Evolutionary conservation across 2,888 invertebrate genomes (phyloP), one percentile per base, ranked within the genome.

Genomic region (Chorisops tibialis): DNA sequence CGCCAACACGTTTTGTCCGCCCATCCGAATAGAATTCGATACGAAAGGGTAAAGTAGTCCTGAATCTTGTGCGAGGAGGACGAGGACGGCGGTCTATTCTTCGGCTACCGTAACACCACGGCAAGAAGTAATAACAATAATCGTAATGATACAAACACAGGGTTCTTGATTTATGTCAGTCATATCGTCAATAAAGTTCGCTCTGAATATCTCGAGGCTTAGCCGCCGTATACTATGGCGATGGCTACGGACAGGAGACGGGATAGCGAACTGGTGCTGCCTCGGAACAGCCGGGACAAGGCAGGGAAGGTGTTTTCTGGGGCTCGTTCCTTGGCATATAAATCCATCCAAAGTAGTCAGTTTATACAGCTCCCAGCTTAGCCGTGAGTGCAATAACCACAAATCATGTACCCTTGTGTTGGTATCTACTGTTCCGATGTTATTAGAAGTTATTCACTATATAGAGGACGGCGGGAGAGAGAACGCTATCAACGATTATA

Each of bases 131-230:
- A 69, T 69, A 69, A 69, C 69, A 69, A 69, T 69, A 69, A 69
- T 69, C 69, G 67, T 69, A 66, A 69, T 68, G 67, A 68, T 67
- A 68, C 65, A 63, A 65, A 61, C 60, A 63, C 63, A 61, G 63
- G 67, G 62, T 67, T 66, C 67, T 66, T 70, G 69, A 70, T 70
- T 70, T 70, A 69, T 70, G 69, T 70, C 69, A 67, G 68, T 70
- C 70, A 70, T 70, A 69, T 70, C 70, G 67, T 70, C 70, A 70
- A 70, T 70, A 68, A 68, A 68, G 68, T 67, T 66, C 67, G 49
- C 63, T 65, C 63, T 65, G 65, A 65, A 65, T 65, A 65, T 63
- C 65, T 60, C 58, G 52, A 52, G 52, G 61, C 43, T 43, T 41
- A 51, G 51, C 52, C 30, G n/a, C 38, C 9, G 38, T 47, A 35